phyloP scores from a whole-genome alignment of 2,113 vertebrate genomes.

The Clarias magur region DNA sequence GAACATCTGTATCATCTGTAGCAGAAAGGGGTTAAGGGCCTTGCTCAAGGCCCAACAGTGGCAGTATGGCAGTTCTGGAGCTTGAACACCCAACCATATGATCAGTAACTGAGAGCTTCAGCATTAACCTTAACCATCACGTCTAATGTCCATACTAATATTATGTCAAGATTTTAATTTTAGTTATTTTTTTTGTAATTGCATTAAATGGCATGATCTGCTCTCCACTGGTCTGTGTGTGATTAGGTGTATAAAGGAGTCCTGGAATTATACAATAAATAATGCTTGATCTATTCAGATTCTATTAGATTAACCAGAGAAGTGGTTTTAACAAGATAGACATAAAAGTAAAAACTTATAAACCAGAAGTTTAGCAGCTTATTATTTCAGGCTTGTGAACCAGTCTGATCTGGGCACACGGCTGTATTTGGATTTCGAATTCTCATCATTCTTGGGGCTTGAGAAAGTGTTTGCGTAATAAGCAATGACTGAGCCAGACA shows the following conservation, averaged over 20 bases:
- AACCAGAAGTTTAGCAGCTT: conserved; percentile 51
- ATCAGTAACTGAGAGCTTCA: too few relatives aligned
- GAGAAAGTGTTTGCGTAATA: conserved; percentile 48
- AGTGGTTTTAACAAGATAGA: conserved; percentile 34
- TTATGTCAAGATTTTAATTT: neutral
- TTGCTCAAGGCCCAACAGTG: too few relatives aligned
- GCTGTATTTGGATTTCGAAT: conserved; percentile 50
- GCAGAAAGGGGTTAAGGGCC: too few relatives aligned
- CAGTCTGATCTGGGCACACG: conserved; percentile 26
- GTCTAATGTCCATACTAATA: neutral
- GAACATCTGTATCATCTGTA: too few relatives aligned
- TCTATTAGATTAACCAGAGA: conserved; percentile 32
- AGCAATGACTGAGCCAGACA: conserved; percentile 32
- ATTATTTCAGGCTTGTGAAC: conserved; percentile 52
- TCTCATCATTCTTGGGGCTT: conserved; percentile 57
- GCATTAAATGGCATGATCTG: conserved; percentile 2
- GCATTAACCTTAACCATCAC: too few relatives aligned
- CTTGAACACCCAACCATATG: too few relatives aligned
- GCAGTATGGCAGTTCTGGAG: too few relatives aligned
- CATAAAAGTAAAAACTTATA: conserved; percentile 55
- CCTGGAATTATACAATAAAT: conserved; percentile 33
- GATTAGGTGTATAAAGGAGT: conserved; percentile 39
- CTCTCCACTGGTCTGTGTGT: neutral
- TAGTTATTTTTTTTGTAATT: neutral
- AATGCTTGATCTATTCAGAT: conserved; percentile 37